Base-by-base conservation (phyloP, 1,140 invertebrate species). In the Conus ventricosus region DNA sequence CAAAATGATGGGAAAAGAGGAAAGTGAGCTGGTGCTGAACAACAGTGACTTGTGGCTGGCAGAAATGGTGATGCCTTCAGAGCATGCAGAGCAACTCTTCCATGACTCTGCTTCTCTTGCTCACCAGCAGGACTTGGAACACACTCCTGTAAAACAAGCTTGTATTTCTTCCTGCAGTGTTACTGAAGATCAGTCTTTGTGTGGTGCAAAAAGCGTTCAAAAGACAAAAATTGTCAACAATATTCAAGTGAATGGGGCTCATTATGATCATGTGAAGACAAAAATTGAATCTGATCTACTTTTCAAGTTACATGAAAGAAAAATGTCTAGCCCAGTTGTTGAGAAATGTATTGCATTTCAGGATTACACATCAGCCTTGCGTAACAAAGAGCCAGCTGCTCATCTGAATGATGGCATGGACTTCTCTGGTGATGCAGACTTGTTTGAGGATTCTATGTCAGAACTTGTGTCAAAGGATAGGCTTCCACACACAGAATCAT, bases 31-130 rank as follows among this genome's bases (percentile, higher is more conserved):
- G 39, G 85, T 76, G 13, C n/a, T 78, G 39, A 57, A 87, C 51
- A 78, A 76, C 75, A 87, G 85, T 27, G 85, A 87, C 54, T 4
- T 76, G 2, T 87, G 85, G 85, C 11, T 87, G 17, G 85, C 85
- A 55, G 71, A 87, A 57, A 71, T 87, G 17, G 75, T 25, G 5
- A 51, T 87, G 75, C 75, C 85, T 53, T 27, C 67, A 53, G 17
- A 67, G 15, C n/a, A 55, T 5, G 53, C 51, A 83, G 81, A 81
- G 39, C 80, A 55, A 51, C 27, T 8, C 76, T 17, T 8, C 39
- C 5, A 7, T 17, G 6, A 23, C 67, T 7, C 25, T 7, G 76
- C 76, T 78, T 17, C 76, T 39, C 7, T 13, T 39, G 76, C 13
- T 8, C 7, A 78, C 76, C 76, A 78, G 17, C 25, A 78, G 39